These are phyloP conservation scores for Schrankia costaestrigalis DNA, from an alignment of 2,888 invertebrate species.

Conservation along the genomic window DNA sequence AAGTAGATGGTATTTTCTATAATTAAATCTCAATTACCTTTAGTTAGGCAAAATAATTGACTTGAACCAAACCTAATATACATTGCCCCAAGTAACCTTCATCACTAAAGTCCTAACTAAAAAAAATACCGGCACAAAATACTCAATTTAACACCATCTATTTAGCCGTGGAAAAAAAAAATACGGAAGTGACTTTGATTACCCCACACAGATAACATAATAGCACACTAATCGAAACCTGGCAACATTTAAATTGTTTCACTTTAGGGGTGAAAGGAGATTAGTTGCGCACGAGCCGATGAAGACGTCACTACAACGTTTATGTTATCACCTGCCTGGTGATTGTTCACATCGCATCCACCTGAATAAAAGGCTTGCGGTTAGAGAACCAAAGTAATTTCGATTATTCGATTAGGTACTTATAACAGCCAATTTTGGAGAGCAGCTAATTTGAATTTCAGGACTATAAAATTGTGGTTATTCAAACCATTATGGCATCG, in stretches of 20 bases:
- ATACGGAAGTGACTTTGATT: constrained; percentile 55
- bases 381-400: constrained; percentile 31
- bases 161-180: constrained; percentile 49
- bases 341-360: constrained; percentile 36
- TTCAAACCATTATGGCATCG: too few species aligned
- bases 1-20: too few species aligned
- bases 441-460: too few species aligned
- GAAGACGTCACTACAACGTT: constrained; percentile 52
- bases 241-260: constrained; percentile 45
- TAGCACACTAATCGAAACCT: constrained; percentile 34
- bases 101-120: too few species aligned
- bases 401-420: constrained; percentile 29
- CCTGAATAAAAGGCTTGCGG: constrained; percentile 51
- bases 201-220: constrained; percentile 50
- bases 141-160: constrained; percentile 64
- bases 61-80: too few species aligned
- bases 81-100: too few species aligned
- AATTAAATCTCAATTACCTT: too few species aligned
- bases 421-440: constrained; percentile 18
- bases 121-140: constrained; percentile 52
- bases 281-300: constrained; percentile 69
- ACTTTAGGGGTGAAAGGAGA: constrained; percentile 50
- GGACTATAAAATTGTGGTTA: constrained; percentile 11
- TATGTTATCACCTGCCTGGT: constrained; percentile 57
- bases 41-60: too few species aligned